Conservation (phyloP, 2,888 invertebrate genomes). For the Drosophila borealis region DNA sequence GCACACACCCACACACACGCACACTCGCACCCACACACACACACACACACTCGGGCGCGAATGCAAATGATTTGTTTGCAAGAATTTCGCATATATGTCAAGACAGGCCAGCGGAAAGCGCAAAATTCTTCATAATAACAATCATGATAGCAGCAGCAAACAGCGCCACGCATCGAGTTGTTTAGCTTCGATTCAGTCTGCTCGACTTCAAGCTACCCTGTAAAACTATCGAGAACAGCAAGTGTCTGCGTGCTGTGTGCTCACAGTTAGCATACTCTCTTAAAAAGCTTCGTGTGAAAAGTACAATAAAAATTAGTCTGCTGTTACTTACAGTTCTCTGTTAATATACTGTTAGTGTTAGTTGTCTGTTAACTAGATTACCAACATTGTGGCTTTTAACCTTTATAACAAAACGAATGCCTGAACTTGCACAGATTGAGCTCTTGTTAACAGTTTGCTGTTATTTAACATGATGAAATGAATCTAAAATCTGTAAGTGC, state of each 20-base stretch:
- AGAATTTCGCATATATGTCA: constrained; percentile 41
- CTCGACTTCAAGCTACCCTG: constrained; percentile 16
- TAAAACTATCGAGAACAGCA: background rate
- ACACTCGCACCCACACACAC: background rate
- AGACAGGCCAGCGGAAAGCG: constrained; percentile 25
- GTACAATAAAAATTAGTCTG: too few species aligned
- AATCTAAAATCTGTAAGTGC: too few species aligned
- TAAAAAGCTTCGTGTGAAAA: too few species aligned
- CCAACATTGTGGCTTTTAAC: too few species aligned
- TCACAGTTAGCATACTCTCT: background rate
- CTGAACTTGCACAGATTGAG: too few species aligned
- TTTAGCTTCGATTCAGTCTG: background rate
- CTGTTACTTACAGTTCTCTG: too few species aligned
- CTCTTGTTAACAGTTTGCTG: too few species aligned
- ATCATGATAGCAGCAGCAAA: constrained; percentile 32
- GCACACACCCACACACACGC: constrained; percentile 5
- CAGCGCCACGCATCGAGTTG: background rate
- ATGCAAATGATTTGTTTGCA: constrained; percentile 48
- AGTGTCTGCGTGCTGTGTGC: too few species aligned
- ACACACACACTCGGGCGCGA: constrained; percentile 7
- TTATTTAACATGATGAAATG: too few species aligned
- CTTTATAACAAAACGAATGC: too few species aligned
- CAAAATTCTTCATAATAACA: constrained; percentile 57
- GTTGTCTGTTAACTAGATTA: too few species aligned
- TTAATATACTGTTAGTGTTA: too few species aligned